Percentiles rank a stretch among this genome's conserved stretches.
Evolutionary conservation across 2,113 vertebrate genomes (phyloP).

Genomic region (Trachemys scripta): DNA sequence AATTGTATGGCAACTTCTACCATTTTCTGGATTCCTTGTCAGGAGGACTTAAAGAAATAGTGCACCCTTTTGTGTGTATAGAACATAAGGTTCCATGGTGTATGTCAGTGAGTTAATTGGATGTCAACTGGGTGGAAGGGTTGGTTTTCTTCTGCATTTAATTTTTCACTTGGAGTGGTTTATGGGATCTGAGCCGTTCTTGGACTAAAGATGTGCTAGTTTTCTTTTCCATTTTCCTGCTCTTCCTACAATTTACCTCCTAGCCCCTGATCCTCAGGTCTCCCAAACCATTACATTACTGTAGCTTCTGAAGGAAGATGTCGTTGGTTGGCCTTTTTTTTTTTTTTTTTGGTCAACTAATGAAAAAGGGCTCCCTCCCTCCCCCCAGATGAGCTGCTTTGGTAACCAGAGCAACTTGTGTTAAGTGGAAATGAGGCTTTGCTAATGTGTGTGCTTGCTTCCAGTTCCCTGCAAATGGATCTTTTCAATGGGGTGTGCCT

Average conservation of each 20-base stretch:
- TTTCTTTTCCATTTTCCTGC: conserved; percentile 47
- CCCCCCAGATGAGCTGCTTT: conserved; percentile 29
- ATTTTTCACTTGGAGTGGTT: conserved; percentile 3
- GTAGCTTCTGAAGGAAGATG: conserved; percentile 35
- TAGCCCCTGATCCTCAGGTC: not conserved
- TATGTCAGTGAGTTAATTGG: not conserved
- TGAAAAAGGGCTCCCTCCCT: conserved; percentile 1
- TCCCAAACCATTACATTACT: conserved; percentile 38
- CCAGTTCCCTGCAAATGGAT: not conserved
- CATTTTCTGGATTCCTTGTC: conserved; percentile 10
- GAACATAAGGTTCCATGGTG: not conserved
- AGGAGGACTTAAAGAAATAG: not conserved
- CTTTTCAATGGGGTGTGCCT: not conserved
- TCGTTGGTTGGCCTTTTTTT: not conserved
- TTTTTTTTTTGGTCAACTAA: not conserved
- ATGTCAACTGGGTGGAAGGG: not conserved
- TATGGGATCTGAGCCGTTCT: not conserved
- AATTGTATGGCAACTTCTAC: rapidly evolving
- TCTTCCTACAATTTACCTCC: conserved; percentile 37
- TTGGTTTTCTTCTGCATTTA: not conserved
- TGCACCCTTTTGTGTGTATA: not conserved
- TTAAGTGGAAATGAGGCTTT: conserved; percentile 54
- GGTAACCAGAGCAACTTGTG: conserved; percentile 44
- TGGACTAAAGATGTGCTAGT: conserved; percentile 23
- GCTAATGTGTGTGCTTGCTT: not conserved